Base-by-base conservation (phyloP, 1,140 invertebrate genomes). In the Laupala kohalensis region DNA sequence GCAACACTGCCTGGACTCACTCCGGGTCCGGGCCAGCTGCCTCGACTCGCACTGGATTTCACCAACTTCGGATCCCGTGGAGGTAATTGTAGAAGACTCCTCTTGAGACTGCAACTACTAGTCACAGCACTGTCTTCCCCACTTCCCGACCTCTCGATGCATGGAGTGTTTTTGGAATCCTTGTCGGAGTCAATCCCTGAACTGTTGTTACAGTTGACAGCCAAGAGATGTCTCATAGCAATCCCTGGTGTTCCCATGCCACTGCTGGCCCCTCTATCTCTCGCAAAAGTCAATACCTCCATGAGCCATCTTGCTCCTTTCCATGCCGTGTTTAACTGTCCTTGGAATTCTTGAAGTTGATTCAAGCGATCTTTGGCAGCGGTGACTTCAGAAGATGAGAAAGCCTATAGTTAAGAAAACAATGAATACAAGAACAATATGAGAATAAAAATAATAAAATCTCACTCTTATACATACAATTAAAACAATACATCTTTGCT, bases 231-330 rank as follows among this genome's bases (percentile, higher is more conserved):
- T 23, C 65, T 26, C 65, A 71, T 70, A 6, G 72, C 25, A 25
- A 73, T 27, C 3, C 69, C 64, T 29, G 72, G 28, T 2, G 72
- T 65, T 1, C 23, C n/a, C 4, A 28, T 9, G 12, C 67, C 5
- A 69, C 53, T 69, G 64, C 24, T 37, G 67, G 25, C 24, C n/a
- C 69, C 74, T 76, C 92, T 90, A 78, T 97, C 95, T 71, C 95
- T 83, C 1, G 95, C 94, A 78, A 94, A 95, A 0, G 92, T 90
- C 62, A 98, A 92, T 3, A 96, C 89, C 76, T 98, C 95, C 86
- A 96, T 93, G 0, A 98, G 85, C 96, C 96, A 99, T 15, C 97
- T 86, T 4, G 93, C 90, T 25, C 89, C 89, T 78, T 96, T 95
- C 96, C 96, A 98, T 1, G 93, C 88, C 0, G 84, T 78, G 75